Conservation (phyloP, 2,888 invertebrate species). For the Octodonta nipae region DNA sequence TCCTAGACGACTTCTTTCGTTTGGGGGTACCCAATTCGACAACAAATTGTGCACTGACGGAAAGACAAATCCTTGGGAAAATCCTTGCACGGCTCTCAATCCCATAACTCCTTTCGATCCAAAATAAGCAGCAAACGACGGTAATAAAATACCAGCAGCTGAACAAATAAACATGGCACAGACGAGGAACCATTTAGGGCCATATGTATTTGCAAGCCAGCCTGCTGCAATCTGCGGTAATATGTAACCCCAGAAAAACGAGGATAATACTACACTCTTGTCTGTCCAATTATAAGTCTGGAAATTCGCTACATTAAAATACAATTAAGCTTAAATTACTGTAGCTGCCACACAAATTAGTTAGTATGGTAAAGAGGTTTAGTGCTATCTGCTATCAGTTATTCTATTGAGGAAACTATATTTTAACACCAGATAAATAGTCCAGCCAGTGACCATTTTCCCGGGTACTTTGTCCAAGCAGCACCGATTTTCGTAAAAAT, state of each 20-base stretch:
- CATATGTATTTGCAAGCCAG: constrained; percentile 56
- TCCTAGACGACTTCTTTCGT: constrained; percentile 55
- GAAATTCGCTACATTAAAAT: constrained; percentile 6
- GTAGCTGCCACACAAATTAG: too few relatives aligned
- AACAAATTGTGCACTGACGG: constrained; percentile 59
- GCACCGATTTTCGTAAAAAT: too few relatives aligned
- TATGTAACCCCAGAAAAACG: constrained; percentile 72
- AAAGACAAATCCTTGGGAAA: constrained; percentile 60
- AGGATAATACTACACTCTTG: constrained; percentile 48
- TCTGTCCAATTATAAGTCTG: constrained; percentile 39
- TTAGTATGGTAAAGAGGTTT: too few relatives aligned
- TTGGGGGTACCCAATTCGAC: constrained; percentile 62
- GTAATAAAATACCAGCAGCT: constrained; percentile 53
- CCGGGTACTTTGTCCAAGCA: too few relatives aligned
- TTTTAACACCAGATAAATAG: too few relatives aligned
- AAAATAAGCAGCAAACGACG: constrained; percentile 51
- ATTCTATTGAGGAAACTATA: too few relatives aligned
- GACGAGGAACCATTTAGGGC: constrained; percentile 56
- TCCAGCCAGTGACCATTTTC: too few relatives aligned
- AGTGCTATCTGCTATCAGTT: too few relatives aligned
- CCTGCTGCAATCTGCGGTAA: constrained; percentile 59
- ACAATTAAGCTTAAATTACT: too few relatives aligned
- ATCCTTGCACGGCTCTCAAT: constrained; percentile 58
- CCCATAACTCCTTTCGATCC: constrained; percentile 50
- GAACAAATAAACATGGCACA: constrained; percentile 47